Base-by-base conservation (phyloP, 2,113 vertebrate genomes). In the Hiodon tergisus region DNA sequence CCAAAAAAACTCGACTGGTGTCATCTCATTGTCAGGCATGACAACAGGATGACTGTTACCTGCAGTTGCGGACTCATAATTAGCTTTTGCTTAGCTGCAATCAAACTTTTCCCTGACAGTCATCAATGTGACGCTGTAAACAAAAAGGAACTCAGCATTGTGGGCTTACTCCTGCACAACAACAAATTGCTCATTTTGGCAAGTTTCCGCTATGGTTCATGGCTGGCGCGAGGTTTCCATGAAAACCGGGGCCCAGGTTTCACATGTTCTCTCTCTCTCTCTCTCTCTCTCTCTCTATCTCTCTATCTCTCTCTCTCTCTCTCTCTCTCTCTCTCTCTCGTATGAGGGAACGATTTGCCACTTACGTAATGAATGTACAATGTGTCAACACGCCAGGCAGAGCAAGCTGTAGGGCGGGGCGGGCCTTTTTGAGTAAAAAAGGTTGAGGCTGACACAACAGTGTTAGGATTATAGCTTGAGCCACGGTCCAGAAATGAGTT, bases 51-150 rank as follows among this genome's bases (percentile, higher is more conserved):
- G 51, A 61, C 72, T 17, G 62, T 55, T 68, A 59, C 73, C 73
- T 48, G 65, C 65, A 10, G 73, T 11, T 13, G 65, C 9, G 55
- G 54, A 66, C 54, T 54, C 53, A 1, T 75, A 75, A 75, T 75
- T 67, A 75, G 73, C 10, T 75, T 67, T 75, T 75, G 73, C 68
- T 75, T 75, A 67, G 63, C 73, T 67, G 65, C 73, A 16, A 51
- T 68, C 46, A 67, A 50, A 59, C 65, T 13, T 52, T 51, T 55
- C 68, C n/a, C 16, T 13, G 4, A 54, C 73, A 68, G 63, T 68
- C 53, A 51, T 67, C 51, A 51, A 67, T 47, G 53, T 58, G 31
- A 66, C 46, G 47, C n/a, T n/a, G 53, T 47, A 67, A 57, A 68
- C 65, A 68, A 52, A 58, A 53, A 68, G 73, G 31, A 4, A 10